A percentile compares a stretch with the other conserved stretches of the same genome.
These are phyloP conservation scores for Frankliniella intonsa DNA, from an alignment of 2,888 invertebrate species.

Conservation along the genomic window DNA sequence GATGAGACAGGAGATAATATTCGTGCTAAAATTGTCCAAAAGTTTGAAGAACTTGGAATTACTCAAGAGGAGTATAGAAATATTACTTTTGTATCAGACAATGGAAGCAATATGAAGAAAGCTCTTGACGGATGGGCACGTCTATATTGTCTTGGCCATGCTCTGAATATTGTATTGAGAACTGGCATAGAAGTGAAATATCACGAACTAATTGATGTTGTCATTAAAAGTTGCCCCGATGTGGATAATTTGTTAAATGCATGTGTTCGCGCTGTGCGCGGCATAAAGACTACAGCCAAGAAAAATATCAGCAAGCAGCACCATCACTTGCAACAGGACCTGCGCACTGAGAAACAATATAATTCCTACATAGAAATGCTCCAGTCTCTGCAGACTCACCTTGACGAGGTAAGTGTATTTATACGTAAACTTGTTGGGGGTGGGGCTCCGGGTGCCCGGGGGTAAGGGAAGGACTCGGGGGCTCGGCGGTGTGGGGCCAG, in stretches of 20 bases:
- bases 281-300: neutral
- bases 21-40: neutral
- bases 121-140: neutral
- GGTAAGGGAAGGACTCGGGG: too few species aligned
- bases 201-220: neutral
- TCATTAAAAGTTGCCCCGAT: neutral
- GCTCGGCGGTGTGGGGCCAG: too few species aligned
- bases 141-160: neutral
- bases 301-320: neutral
- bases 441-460: too few species aligned
- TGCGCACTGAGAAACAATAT: neutral
- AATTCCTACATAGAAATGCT: neutral
- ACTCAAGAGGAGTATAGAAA: neutral
- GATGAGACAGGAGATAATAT: neutral
- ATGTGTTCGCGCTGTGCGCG: neutral
- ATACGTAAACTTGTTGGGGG: too few species aligned
- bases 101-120: neutral
- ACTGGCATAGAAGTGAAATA: neutral
- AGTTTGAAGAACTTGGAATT: neutral
- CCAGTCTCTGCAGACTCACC: neutral
- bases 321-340: too few species aligned
- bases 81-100: neutral
- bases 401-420: neutral
- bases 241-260: neutral
- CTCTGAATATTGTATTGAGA: neutral